These are phyloP conservation scores for Muntiacus reevesi DNA, from an alignment of 2,113 vertebrate genomes.

Conservation along the genomic window DNA sequence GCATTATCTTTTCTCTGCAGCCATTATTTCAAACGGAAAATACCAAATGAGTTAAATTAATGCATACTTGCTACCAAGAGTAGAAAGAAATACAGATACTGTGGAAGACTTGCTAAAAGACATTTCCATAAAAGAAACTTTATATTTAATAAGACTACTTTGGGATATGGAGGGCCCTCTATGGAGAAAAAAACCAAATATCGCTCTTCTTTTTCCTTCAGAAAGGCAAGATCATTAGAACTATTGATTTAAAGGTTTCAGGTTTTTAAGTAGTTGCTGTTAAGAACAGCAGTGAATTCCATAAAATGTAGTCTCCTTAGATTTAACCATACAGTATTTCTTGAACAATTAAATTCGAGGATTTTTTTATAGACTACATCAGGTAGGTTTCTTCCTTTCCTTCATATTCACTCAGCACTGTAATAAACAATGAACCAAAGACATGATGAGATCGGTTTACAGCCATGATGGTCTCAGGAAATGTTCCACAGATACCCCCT, in stretches of 20 bases:
- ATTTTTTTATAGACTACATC: not conserved
- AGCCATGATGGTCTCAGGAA: not conserved
- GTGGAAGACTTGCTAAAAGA: slow-evolving; percentile 68
- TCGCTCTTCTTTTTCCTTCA: not conserved
- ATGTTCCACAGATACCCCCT: not conserved
- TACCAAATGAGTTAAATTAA: not conserved
- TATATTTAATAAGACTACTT: slow-evolving; percentile 39
- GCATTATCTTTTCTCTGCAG: not conserved
- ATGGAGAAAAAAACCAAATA: not conserved
- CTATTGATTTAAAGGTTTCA: slow-evolving; percentile 3
- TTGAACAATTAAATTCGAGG: slow-evolving; percentile 8
- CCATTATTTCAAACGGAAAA: not conserved
- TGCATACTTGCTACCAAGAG: not conserved
- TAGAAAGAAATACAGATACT: slow-evolving; percentile 52
- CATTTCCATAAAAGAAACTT: slow-evolving; percentile 66
- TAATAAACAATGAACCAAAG: not conserved
- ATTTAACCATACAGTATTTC: not conserved
- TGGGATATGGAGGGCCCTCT: not conserved
- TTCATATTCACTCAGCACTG: not conserved
- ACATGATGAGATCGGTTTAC: not conserved
- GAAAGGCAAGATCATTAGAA: not conserved
- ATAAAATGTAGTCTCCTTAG: not conserved
- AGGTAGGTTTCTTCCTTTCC: not conserved
- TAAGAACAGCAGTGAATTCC: not conserved
- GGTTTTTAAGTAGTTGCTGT: not conserved